phyloP scores from a whole-genome alignment of 2,888 invertebrate genomes.

The Eubasilissa splendida region DNA sequence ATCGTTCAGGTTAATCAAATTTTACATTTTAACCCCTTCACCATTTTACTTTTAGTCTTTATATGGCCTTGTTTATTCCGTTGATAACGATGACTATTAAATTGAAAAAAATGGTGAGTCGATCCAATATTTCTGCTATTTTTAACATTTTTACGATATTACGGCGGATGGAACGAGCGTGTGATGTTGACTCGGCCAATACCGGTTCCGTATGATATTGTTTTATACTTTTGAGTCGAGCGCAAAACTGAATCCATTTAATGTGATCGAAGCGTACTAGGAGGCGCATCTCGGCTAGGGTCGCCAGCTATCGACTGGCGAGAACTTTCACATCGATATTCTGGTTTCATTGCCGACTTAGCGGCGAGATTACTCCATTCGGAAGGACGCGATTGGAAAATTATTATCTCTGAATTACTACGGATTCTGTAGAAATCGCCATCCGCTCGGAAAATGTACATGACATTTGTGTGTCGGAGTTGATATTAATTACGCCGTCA shows the following conservation, averaged over 20 bases:
- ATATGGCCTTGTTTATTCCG: no score
- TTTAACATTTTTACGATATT: no score
- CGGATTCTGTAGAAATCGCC: constrained; percentile 36
- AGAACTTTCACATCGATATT: constrained; percentile 34
- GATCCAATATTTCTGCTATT: no score
- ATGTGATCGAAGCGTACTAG: constrained; percentile 28
- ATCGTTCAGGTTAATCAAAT: no score
- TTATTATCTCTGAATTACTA: constrained; percentile 28
- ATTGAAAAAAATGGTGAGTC: no score
- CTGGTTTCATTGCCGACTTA: constrained; percentile 25
- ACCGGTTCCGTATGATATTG: constrained; percentile 49
- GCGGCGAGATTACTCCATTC: constrained; percentile 26
- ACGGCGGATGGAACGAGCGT: constrained; percentile 11
- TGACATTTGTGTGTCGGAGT: not conserved
- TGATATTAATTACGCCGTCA: constrained; percentile 1
- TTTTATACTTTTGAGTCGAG: constrained; percentile 40
- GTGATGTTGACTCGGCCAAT: constrained; percentile 37
- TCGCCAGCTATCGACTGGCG: not conserved
- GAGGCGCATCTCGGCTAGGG: constrained; percentile 13
- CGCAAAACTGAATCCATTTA: constrained; percentile 45
- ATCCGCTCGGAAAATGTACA: constrained; percentile 15
- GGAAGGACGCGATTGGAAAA: constrained; percentile 35
- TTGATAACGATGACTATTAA: no score
- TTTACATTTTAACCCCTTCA: no score
- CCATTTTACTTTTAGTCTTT: no score